These are phyloP conservation scores for Gadopsis bispinosus DNA, from an alignment of 2,797 vertebrate species.

Conservation along the genomic window DNA sequence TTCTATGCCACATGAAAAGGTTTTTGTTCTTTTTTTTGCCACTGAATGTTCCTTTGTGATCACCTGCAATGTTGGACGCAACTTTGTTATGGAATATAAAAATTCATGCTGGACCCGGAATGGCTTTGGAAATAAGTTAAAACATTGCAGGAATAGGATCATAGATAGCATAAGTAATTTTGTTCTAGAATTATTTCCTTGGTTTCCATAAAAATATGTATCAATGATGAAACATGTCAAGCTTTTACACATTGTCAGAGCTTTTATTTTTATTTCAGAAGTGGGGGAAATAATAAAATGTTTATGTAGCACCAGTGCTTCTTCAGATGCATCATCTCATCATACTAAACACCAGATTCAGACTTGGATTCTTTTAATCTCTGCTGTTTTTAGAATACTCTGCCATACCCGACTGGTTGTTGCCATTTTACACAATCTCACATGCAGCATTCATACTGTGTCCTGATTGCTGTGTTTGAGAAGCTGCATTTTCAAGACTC, in stretches of 20 bases:
- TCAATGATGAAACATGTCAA: not conserved
- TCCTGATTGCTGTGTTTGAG: constrained; percentile 25
- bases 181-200: not conserved
- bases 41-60: not conserved
- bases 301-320: constrained; percentile 9
- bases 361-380: constrained; percentile 1
- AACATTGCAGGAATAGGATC: not conserved
- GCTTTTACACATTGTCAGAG: not conserved
- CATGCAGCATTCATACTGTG: constrained; percentile 18
- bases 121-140: constrained; percentile 6
- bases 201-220: constrained; percentile 9
- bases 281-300: not conserved
- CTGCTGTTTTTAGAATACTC: constrained; percentile 21
- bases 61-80: constrained; percentile 1
- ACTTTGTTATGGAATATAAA: constrained; percentile 1
- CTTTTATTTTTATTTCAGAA: not conserved
- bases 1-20: not conserved
- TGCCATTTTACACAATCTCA: constrained; percentile 32
- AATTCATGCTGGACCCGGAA: not conserved
- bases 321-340: constrained; percentile 13
- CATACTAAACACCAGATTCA: not conserved
- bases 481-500: constrained; percentile 15
- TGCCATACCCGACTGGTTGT: not conserved
- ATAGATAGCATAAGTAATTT: not conserved
- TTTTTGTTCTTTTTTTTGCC: not conserved